Conservation (phyloP, 2,888 invertebrate species). For the Drosophila lutescens region DNA sequence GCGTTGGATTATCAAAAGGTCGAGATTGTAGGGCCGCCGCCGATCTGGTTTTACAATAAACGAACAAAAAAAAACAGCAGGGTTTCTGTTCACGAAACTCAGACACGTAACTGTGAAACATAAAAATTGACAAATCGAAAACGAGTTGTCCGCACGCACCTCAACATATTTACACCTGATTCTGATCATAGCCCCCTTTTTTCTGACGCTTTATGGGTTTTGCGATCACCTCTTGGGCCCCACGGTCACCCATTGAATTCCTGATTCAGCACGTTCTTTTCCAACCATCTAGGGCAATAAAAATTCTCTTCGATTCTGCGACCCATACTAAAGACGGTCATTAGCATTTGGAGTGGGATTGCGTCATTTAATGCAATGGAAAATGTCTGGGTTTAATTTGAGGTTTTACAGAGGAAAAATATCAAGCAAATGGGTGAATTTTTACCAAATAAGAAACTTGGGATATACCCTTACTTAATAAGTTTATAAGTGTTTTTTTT, state of each 20-base stretch:
- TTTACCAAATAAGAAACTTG: no score
- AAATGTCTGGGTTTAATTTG: not conserved
- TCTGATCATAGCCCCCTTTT: conserved; percentile 22
- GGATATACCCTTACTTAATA: no score
- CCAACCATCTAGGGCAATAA: conserved; percentile 57
- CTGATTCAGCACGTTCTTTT: conserved; percentile 55
- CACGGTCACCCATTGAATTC: conserved; percentile 52
- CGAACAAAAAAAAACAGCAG: not conserved
- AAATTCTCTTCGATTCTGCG: conserved; percentile 61
- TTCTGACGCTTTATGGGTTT: conserved; percentile 65
- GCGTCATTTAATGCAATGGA: conserved; percentile 51
- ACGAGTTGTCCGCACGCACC: conserved; percentile 26
- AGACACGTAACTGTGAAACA: conserved; percentile 77
- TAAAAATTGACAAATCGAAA: conserved; percentile 76
- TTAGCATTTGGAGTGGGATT: conserved; percentile 59
- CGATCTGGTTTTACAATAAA: conserved; percentile 27
- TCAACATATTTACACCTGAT: conserved; percentile 34
- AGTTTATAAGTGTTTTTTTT: no score
- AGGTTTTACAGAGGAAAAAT: not conserved
- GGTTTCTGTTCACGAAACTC: conserved; percentile 45
- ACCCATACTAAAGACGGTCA: conserved; percentile 66
- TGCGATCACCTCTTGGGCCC: conserved; percentile 37
- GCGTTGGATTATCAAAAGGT: conserved; percentile 36
- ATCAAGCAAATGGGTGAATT: no score
- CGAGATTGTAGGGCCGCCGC: conserved; percentile 25